Evolutionary conservation across 2,113 vertebrate genomes (phyloP).

Genomic region (Prionailurus viverrinus): DNA sequence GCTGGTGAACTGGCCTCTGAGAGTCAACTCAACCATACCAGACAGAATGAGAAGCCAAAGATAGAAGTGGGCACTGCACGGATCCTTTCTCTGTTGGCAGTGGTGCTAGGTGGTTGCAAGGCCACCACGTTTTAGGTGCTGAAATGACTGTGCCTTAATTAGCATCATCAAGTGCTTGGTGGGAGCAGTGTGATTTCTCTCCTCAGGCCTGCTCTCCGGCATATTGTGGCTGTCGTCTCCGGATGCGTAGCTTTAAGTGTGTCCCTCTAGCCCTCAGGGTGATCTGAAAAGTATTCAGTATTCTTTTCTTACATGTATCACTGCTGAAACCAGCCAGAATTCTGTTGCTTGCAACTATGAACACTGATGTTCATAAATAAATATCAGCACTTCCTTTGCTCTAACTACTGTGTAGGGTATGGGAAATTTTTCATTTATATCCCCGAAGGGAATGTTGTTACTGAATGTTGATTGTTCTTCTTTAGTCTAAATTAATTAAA

Average conservation of each 20-base stretch:
- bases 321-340: constrained; percentile 36
- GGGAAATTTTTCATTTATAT: constrained; percentile 76
- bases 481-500: constrained; percentile 88
- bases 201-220: background rate
- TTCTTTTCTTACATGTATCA: background rate
- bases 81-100: background rate
- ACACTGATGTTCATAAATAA: constrained; percentile 77
- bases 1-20: background rate
- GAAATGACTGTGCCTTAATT: background rate
- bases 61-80: background rate
- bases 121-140: background rate
- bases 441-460: constrained; percentile 83
- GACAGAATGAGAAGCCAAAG: background rate
- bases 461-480: constrained; percentile 81
- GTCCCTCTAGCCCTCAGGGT: background rate
- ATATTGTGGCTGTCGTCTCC: background rate
- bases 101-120: background rate
- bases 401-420: constrained; percentile 67
- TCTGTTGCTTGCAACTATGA: background rate
- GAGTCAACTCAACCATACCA: background rate
- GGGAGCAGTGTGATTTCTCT: background rate
- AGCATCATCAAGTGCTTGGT: background rate
- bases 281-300: background rate
- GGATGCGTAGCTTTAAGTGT: background rate
- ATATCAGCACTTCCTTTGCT: constrained; percentile 67